Evolutionary conservation across 2,888 invertebrate species (phyloP), one percentile per base, ranked within the genome.

Genomic region (Pyrrhia umbra): DNA sequence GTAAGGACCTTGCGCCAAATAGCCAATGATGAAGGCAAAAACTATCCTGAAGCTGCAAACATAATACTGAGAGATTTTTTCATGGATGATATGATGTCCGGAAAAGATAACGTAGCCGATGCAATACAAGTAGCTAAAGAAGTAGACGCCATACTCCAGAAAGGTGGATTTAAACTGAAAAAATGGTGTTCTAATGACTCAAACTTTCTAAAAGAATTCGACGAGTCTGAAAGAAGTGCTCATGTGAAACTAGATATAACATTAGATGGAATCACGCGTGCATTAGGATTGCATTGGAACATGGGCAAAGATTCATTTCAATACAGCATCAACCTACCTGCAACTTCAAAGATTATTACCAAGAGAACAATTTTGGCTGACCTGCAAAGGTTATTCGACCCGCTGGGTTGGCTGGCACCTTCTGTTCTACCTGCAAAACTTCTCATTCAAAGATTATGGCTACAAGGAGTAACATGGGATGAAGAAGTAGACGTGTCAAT

Each of bases 51-150:
- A 21, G 40, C 25, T 2, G n/a, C 27, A 6, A n/a, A 52, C 13
- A 54, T 43, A 10, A 52, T 52, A 27, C 40, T 62, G 23, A 21
- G 23, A 10, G 39, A 51, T 4, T 51, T 16, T 20, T 39, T 39
- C 37, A 51, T 51, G 51, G 39, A 51, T 39, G 51, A 51, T 10
- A 51, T 51, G 51, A 51, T 51, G 51, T 23, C 51, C 0, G 51
- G 39, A 13, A 51, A 39, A 16, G 51, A 51, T 16, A 39, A 16
- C n/a, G 8, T 51, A 10, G 2, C 13, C 13, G 51, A 51, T 6
- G 51, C 51, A 15, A 0, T 39, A 16, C 39, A 27, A 1, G 40
- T 42, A 23, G 52, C 52, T 18, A 52, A 42, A 2, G 25, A 52
- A 40, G 40, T 42, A 40, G 52, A 52, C 25, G n/a, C 18, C 18